Evolutionary conservation across 2,888 invertebrate genomes (phyloP), one percentile per base, ranked within the genome.

Genomic region (Hartigia nigra): DNA sequence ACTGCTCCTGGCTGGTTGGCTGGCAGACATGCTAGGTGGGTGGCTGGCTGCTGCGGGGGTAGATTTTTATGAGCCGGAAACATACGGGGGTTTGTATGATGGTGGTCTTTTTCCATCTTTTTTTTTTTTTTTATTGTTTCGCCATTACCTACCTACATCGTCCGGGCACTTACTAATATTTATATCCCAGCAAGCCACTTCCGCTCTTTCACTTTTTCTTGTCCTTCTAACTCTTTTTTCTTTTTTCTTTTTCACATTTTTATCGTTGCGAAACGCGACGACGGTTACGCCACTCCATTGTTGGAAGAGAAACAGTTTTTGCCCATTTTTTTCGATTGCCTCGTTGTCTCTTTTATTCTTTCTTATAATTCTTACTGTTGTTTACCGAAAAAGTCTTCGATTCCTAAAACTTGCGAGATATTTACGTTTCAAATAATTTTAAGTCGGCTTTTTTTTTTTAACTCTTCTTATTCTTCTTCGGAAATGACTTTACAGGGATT

Each of bases 21-120:
- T 5, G 35, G 35, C 35, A 55, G 23, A 55, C 55, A 55, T 23
- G 55, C 55, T 55, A 23, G 55, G 55, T 39, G 39, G 39, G 39
- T 39, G 39, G 55, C 55, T 39, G 55, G 55, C 0, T 23, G 55
- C 72, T 35, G 70, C 76, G 76, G 55, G 76, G 34, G 12, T 23
- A 72, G 75, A 79, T 36, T 79, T 79, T 79, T 79, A 79, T 74
- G 74, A 69, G 31, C 74, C 14, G 23, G 74, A 55, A 76, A 76
- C 76, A 72, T 76, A 79, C 74, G 78, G 76, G 75, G 34, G 78
- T 74, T 76, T 76, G 78, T 75, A 70, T 75, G 55, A 55, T 14
- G 55, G 14, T 55, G 55, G 55, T 55, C 23, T 55, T 55, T 55
- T 55, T 55, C 23, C 23, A 5, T 23, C 1, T 39, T 39, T 39